A percentile compares a stretch with the other conserved stretches of the same genome.
These are phyloP conservation scores for Psilopsiagon aurifrons DNA, from an alignment of 2,113 vertebrate genomes.

Conservation along the genomic window DNA sequence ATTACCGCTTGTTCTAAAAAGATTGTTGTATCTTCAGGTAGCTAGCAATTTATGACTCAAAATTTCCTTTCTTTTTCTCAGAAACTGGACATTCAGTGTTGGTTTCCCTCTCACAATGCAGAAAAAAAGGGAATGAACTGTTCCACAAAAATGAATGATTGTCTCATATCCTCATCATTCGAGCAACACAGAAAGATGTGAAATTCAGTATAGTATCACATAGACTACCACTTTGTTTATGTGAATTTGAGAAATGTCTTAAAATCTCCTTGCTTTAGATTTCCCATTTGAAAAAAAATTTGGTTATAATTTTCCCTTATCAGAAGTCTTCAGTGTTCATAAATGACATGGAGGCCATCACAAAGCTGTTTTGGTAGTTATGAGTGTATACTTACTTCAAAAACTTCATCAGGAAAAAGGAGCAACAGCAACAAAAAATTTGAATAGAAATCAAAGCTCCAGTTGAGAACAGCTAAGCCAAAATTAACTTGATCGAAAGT, in stretches of 20 bases:
- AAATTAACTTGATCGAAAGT: neutral
- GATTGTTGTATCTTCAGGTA: neutral
- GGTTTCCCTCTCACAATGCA: neutral
- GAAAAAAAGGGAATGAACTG: neutral
- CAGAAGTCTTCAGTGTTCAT: neutral
- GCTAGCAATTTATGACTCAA: neutral
- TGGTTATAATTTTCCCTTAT: neutral
- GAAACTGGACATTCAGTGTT: neutral
- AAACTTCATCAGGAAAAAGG: neutral
- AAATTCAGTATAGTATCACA: neutral
- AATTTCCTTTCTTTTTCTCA: neutral
- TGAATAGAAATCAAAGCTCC: neutral
- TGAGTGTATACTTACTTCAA: neutral
- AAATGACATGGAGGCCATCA: neutral
- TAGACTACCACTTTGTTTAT: neutral
- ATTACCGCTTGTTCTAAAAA: neutral
- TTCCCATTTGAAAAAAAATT: neutral
- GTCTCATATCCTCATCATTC: neutral
- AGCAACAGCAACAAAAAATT: neutral
- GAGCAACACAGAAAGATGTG: neutral
- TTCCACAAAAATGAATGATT: neutral
- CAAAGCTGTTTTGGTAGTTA: neutral
- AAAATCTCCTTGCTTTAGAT: neutral
- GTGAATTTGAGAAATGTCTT: neutral
- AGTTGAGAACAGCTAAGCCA: neutral